These are phyloP conservation scores for Abscondita cerata DNA, from an alignment of 2,888 invertebrate genomes.

Conservation along the genomic window DNA sequence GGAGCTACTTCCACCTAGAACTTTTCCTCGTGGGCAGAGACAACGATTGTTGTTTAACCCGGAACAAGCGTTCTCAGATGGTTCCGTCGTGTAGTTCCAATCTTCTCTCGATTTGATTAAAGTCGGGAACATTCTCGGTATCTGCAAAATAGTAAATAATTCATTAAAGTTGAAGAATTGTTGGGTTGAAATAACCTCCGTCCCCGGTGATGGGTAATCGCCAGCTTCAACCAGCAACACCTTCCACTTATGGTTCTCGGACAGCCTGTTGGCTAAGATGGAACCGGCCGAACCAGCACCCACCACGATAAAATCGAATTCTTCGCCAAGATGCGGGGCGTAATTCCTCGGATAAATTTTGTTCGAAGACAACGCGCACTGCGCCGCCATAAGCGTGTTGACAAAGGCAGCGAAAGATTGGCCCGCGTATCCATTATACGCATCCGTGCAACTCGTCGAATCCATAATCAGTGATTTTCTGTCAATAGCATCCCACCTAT, in stretches of 20 bases:
- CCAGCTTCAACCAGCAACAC: constrained; percentile 56
- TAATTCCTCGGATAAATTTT: constrained; percentile 45
- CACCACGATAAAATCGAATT: constrained; percentile 63
- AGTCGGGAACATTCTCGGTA: constrained; percentile 47
- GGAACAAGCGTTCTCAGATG: constrained; percentile 58
- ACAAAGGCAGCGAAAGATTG: constrained; percentile 66
- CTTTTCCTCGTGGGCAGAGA: constrained; percentile 89
- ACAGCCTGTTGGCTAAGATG: constrained; percentile 59
- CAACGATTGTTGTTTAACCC: constrained; percentile 85
- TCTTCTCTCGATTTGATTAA: constrained; percentile 50
- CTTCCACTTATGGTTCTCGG: constrained; percentile 54
- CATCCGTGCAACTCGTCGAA: no score
- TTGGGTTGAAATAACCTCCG: constrained; percentile 60
- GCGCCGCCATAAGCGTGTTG: constrained; percentile 66
- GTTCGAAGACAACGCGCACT: constrained; percentile 61
- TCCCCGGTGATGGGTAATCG: constrained; percentile 58
- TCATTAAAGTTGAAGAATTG: background rate
- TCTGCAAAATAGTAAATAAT: constrained; percentile 34
- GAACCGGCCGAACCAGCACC: constrained; percentile 63
- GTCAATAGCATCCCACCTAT: no score
- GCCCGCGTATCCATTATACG: constrained; percentile 35
- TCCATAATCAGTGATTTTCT: no score
- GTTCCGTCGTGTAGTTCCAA: constrained; percentile 47
- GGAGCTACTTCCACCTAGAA: constrained; percentile 84
- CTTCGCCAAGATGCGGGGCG: constrained; percentile 57